Percentiles rank a stretch among this genome's conserved stretches.
These are phyloP conservation scores for Trissolcus japonicus DNA, from an alignment of 2,888 invertebrate species.

Conservation along the genomic window DNA sequence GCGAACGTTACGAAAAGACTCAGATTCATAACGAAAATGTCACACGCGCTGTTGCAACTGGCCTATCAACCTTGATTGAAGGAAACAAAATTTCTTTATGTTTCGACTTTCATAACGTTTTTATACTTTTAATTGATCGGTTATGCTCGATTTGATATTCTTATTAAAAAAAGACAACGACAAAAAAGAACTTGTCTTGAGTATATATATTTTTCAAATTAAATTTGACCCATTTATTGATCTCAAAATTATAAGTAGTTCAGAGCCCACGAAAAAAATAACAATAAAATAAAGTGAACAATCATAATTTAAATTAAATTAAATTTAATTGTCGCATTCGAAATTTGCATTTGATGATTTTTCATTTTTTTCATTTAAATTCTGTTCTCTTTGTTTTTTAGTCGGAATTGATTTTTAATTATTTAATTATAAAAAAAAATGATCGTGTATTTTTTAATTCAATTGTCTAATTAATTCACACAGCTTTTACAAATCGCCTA, in stretches of 20 bases:
- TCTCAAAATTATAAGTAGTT: no score
- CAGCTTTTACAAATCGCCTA: not conserved
- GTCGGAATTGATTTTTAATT: no score
- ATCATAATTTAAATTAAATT: no score
- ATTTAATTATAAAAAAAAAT: no score
- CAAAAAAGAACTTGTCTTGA: not conserved
- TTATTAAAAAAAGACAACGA: not conserved
- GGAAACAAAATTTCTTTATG: not conserved
- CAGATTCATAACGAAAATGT: constrained; percentile 42
- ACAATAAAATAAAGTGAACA: no score
- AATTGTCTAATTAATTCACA: not conserved
- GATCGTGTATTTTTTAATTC: not conserved
- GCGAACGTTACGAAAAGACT: constrained; percentile 19
- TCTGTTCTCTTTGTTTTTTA: no score
- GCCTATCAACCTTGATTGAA: constrained; percentile 31
- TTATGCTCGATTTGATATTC: not conserved
- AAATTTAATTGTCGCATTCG: no score
- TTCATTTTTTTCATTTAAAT: no score
- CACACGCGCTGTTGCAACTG: constrained; percentile 20
- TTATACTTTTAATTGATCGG: not conserved
- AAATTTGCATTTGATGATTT: no score
- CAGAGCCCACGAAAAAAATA: no score
- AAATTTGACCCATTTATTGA: no score
- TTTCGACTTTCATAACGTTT: not conserved
- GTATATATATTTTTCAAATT: no score